Conservation (phyloP, 2,888 invertebrate species). For the Scrobipalpa costella region DNA sequence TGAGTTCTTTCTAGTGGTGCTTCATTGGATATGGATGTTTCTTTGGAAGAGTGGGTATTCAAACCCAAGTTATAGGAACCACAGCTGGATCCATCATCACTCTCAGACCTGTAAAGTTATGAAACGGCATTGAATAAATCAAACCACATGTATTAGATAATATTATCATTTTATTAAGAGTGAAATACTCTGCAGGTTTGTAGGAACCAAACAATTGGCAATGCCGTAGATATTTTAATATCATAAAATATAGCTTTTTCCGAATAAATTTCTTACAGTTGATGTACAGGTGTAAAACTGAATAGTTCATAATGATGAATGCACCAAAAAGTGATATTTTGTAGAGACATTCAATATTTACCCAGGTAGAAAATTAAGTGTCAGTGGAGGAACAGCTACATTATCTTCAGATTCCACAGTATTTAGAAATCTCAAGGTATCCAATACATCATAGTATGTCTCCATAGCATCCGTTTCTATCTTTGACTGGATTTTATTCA, state of each 20-base stretch:
- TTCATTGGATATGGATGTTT: slow-evolving; percentile 51
- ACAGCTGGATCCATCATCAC: slow-evolving; percentile 48
- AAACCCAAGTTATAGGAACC: slow-evolving; percentile 51
- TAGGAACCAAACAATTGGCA: too few species aligned
- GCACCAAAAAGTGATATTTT: background rate
- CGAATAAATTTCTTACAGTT: too few species aligned
- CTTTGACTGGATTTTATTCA: slow-evolving; percentile 65
- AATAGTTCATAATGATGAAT: background rate
- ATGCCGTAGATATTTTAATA: too few species aligned
- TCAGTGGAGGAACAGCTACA: slow-evolving; percentile 56
- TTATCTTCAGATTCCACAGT: slow-evolving; percentile 66
- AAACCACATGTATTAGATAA: too few species aligned
- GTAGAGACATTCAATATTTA: slow-evolving; percentile 38
- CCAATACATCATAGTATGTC: slow-evolving; percentile 68
- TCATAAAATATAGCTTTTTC: too few species aligned
- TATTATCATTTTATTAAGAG: too few species aligned
- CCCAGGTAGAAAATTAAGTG: slow-evolving; percentile 70
- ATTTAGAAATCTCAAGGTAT: slow-evolving; percentile 64
- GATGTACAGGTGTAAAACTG: background rate
- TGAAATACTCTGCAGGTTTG: too few species aligned
- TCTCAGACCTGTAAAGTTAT: slow-evolving; percentile 57
- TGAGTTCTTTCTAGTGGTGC: slow-evolving; percentile 34
- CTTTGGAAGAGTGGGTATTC: slow-evolving; percentile 51
- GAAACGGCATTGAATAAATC: too few species aligned
- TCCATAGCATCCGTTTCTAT: slow-evolving; percentile 62